phyloP scores from a whole-genome alignment of 2,888 invertebrate species.

The Plutella xylostella region DNA sequence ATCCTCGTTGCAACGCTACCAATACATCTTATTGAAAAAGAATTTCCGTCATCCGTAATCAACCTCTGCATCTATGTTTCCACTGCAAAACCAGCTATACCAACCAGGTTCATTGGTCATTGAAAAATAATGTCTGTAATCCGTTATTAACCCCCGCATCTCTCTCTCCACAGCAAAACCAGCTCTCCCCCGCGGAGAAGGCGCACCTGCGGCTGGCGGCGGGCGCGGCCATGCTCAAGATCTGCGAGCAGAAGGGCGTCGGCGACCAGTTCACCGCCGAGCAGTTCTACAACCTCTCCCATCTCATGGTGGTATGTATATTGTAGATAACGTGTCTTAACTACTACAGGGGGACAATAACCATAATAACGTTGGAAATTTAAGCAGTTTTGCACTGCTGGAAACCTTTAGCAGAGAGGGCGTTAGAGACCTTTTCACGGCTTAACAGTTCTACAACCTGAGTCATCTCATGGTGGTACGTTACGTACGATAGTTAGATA shows the following conservation, averaged over 20 bases:
- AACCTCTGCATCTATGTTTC: too few species aligned
- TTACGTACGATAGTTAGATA: too few species aligned
- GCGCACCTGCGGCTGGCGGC: slow-evolving; percentile 93
- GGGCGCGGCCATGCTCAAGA: slow-evolving; percentile 95
- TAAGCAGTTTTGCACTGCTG: too few species aligned
- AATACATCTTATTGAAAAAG: too few species aligned
- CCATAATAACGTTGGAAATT: too few species aligned
- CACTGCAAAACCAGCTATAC: too few species aligned
- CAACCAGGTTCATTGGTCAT: too few species aligned
- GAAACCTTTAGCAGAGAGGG: slow-evolving; percentile 97
- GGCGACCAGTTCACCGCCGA: slow-evolving; percentile 95
- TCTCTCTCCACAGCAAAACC: slow-evolving; percentile 71
- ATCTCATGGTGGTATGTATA: slow-evolving; percentile 82
- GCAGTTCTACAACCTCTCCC: slow-evolving; percentile 94
- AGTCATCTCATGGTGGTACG: slow-evolving; percentile 90
- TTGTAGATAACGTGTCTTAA: too few species aligned
- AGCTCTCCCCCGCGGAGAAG: slow-evolving; percentile 87
- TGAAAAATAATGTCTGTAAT: too few species aligned
- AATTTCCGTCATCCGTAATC: too few species aligned
- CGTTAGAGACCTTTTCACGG: slow-evolving; percentile 93
- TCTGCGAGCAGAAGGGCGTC: slow-evolving; percentile 96
- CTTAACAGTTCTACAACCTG: slow-evolving; percentile 94
- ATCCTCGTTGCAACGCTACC: too few species aligned
- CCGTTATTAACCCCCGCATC: background rate
- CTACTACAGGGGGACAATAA: too few species aligned